Percentiles rank a stretch among this genome's conserved stretches.
phyloP scores from a whole-genome alignment of 2,888 invertebrate species.

The Stratiomys singularior region DNA sequence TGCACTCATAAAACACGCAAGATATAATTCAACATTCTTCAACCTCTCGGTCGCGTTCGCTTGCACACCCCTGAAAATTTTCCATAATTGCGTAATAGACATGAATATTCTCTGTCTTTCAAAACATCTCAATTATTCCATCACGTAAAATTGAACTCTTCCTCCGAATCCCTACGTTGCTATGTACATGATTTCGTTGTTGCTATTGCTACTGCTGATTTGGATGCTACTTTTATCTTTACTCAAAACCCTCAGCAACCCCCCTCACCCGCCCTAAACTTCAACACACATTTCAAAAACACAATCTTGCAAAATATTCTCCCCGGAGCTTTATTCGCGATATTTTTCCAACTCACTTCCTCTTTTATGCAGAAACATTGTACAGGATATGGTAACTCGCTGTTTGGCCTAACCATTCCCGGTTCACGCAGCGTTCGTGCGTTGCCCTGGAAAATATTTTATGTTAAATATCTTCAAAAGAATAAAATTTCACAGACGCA shows the following conservation, averaged over 20 bases:
- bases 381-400: not conserved
- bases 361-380: not conserved
- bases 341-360: constrained; percentile 29
- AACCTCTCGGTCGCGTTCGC: no score
- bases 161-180: no score
- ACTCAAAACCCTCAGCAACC: not conserved
- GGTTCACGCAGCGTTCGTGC: not conserved
- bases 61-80: not conserved
- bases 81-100: constrained; percentile 15
- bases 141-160: not conserved
- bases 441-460: constrained; percentile 4
- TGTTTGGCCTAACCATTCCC: not conserved
- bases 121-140: constrained; percentile 15
- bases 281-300: constrained; percentile 6
- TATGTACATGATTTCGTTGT: not conserved
- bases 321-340: not conserved
- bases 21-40: not conserved
- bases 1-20: not conserved
- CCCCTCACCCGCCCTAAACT: not conserved
- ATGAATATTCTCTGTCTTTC: not conserved
- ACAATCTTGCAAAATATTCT: constrained; percentile 28
- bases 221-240: not conserved
- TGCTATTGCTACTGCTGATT: not conserved
- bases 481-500: constrained; percentile 37
- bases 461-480: constrained; percentile 24